Percentiles rank a stretch among this genome's conserved stretches.
Evolutionary conservation across 2,113 vertebrate species (phyloP).

Genomic region (Trachemys scripta): DNA sequence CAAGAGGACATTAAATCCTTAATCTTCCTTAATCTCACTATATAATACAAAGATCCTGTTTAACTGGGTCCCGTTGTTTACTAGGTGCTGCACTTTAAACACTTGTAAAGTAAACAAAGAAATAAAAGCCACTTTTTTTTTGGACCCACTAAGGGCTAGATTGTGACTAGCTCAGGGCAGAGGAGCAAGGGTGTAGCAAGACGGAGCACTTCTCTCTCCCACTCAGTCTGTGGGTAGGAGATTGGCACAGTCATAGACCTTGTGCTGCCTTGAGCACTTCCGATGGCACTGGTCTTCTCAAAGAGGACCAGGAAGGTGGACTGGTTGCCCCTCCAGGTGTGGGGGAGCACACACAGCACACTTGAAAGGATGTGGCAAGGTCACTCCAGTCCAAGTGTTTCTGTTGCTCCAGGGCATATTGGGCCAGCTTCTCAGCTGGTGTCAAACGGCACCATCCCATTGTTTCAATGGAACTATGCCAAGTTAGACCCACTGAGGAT

Average conservation of each 20-base stretch:
- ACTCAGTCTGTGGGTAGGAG: not conserved
- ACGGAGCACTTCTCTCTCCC: rapidly evolving
- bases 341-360: not conserved
- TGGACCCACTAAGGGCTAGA: not conserved
- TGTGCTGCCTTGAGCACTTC: not conserved
- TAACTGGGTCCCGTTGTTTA: slow-evolving; percentile 58
- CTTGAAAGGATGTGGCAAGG: not conserved
- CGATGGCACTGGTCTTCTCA: not conserved
- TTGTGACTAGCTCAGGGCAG: not conserved
- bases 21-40: slow-evolving; percentile 34
- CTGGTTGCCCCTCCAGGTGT: not conserved
- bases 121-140: not conserved
- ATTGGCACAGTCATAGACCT: not conserved
- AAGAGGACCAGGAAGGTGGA: rapidly evolving
- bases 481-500: not conserved
- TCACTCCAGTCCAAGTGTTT: not conserved
- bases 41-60: slow-evolving; percentile 16
- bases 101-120: slow-evolving; percentile 29
- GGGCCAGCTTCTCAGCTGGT: not conserved
- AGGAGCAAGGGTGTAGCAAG: not conserved
- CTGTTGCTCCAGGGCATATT: not conserved
- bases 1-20: slow-evolving; percentile 58
- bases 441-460: not conserved
- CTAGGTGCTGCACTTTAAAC: slow-evolving; percentile 33
- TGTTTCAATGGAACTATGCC: not conserved